These are phyloP conservation scores for Melieria picta DNA, from an alignment of 2,888 invertebrate genomes.

Conservation along the genomic window DNA sequence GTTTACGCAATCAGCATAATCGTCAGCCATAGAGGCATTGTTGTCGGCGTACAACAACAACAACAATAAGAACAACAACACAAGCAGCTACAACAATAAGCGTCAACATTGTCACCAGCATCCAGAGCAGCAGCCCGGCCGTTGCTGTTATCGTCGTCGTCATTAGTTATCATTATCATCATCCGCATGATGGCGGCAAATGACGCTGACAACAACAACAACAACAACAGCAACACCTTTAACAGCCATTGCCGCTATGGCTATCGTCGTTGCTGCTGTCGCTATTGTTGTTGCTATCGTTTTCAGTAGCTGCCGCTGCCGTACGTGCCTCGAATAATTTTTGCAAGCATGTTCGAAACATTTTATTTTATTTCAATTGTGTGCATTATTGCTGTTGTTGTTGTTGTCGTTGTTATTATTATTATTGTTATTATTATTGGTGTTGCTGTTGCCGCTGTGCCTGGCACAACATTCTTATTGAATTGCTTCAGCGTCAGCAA, in stretches of 20 bases:
- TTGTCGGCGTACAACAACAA: too few species aligned
- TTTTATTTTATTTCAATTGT: too few species aligned
- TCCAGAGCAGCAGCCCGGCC: background rate
- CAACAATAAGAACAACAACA: too few species aligned
- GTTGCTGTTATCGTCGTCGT: too few species aligned
- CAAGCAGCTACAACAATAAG: background rate
- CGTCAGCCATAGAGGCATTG: too few species aligned
- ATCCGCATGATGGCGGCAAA: background rate
- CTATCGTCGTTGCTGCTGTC: background rate
- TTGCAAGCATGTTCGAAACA: background rate
- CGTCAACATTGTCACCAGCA: background rate
- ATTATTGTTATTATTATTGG: background rate
- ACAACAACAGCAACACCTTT: conserved; percentile 18
- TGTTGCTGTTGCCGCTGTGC: background rate
- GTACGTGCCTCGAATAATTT: conserved; percentile 22
- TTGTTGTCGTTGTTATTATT: background rate
- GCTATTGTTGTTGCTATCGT: conserved; percentile 19
- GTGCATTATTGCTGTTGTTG: background rate
- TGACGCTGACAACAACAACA: conserved; percentile 4
- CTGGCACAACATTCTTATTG: conserved; percentile 10
- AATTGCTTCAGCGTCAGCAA: background rate
- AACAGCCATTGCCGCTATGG: conserved; percentile 15
- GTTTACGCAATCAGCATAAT: too few species aligned
- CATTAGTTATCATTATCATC: background rate
- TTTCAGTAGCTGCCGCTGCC: background rate